A percentile compares a stretch with the other conserved stretches of the same genome.
phyloP scores from a whole-genome alignment of 2,888 invertebrate species.

The Himalopsyche tibetana region DNA sequence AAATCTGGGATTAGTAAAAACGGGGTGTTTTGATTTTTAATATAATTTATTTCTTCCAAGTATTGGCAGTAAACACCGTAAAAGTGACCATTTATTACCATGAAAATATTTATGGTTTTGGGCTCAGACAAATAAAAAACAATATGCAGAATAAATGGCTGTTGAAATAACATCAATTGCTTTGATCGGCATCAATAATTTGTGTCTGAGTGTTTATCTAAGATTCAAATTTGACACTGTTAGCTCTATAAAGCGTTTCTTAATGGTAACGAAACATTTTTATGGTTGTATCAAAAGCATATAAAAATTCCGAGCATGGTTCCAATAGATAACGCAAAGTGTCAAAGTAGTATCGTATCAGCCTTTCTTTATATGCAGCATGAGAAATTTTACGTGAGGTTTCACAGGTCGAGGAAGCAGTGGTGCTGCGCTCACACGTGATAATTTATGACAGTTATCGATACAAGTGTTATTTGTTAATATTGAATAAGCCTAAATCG shows the following conservation, averaged over 20 bases:
- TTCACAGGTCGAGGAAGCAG: slow-evolving; percentile 38
- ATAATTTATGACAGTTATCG: too few species aligned
- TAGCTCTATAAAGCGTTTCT: slow-evolving; percentile 48
- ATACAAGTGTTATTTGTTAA: too few species aligned
- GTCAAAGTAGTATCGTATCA: slow-evolving; percentile 56
- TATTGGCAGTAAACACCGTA: too few species aligned
- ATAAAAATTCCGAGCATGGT: slow-evolving; percentile 64
- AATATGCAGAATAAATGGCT: neutral
- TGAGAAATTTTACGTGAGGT: slow-evolving; percentile 57
- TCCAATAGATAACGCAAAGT: slow-evolving; percentile 64
- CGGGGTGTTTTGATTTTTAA: too few species aligned
- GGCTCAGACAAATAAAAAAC: neutral
- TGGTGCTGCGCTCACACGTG: neutral
- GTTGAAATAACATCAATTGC: neutral
- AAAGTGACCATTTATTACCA: too few species aligned
- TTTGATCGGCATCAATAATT: neutral
- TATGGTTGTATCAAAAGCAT: slow-evolving; percentile 59
- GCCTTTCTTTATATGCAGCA: slow-evolving; percentile 47
- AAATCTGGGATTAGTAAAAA: too few species aligned
- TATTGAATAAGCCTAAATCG: too few species aligned
- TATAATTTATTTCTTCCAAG: too few species aligned
- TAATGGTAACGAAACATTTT: slow-evolving; percentile 55
- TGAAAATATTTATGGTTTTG: too few species aligned
- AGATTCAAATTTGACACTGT: slow-evolving; percentile 51
- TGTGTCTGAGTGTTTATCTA: slow-evolving; percentile 44